A percentile compares a stretch with the other conserved stretches of the same genome.
These are phyloP conservation scores for Chiloscyllium plagiosum DNA, from an alignment of 2,113 vertebrate genomes.

Conservation along the genomic window DNA sequence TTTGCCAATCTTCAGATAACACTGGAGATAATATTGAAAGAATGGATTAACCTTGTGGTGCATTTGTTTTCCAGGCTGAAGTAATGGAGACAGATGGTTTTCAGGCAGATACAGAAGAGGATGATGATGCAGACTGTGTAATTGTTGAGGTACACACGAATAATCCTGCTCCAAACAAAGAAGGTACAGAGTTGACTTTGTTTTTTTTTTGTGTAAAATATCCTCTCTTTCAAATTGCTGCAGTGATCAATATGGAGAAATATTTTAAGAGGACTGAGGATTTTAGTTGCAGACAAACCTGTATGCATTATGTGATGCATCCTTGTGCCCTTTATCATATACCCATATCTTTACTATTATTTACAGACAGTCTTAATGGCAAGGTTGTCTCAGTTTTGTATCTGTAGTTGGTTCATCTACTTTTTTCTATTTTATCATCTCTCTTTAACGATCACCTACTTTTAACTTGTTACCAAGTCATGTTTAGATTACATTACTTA, in stretches of 20 bases:
- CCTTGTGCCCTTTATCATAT: background rate
- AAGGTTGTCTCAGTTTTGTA: background rate
- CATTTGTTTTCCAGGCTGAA: conserved; percentile 49
- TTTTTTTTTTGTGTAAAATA: background rate
- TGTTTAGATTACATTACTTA: too few relatives aligned
- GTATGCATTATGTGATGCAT: background rate
- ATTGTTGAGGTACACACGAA: conserved; percentile 56
- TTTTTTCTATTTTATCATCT: background rate
- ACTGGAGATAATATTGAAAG: background rate
- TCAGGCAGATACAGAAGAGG: conserved; percentile 89
- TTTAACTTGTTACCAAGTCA: background rate
- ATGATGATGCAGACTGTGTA: conserved; percentile 69
- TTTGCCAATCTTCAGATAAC: background rate
- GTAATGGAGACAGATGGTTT: conserved; percentile 78
- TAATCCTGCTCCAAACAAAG: conserved; percentile 25
- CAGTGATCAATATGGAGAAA: background rate
- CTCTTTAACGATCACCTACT: background rate
- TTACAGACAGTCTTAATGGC: background rate
- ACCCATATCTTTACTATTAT: background rate
- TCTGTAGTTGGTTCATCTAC: background rate
- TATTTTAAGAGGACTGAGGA: background rate
- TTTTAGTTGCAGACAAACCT: background rate
- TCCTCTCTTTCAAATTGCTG: background rate
- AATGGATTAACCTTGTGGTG: background rate
- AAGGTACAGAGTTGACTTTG: background rate